A percentile compares a stretch with the other conserved stretches of the same genome.
These are phyloP conservation scores for Cricetomys ansorgei DNA, from an alignment of 2,113 vertebrate genomes.

Conservation along the genomic window DNA sequence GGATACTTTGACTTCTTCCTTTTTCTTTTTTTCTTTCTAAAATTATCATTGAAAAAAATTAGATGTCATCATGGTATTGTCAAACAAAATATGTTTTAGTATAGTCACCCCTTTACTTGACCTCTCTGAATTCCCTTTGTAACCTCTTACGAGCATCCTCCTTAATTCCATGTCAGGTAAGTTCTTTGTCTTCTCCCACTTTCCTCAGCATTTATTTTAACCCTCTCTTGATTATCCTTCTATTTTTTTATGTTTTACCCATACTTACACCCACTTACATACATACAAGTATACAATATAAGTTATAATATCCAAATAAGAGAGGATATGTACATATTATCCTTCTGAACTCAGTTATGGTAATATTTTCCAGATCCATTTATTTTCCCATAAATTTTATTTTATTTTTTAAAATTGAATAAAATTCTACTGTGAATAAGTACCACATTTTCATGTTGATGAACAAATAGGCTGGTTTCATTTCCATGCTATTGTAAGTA, in stretches of 20 bases:
- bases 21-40: not conserved
- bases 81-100: not conserved
- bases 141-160: not conserved
- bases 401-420: not conserved
- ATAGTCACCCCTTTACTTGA: not conserved
- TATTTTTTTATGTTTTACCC: not conserved
- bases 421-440: too few species aligned
- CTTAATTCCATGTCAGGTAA: not conserved
- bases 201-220: not conserved
- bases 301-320: not conserved
- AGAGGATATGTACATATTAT: not conserved
- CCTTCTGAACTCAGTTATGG: not conserved
- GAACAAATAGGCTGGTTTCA: not conserved
- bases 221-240: not conserved
- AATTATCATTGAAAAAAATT: not conserved
- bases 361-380: not conserved
- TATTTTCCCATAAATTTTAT: not conserved
- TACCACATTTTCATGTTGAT: not conserved
- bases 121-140: not conserved
- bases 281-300: too few species aligned
- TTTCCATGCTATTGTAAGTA: not conserved
- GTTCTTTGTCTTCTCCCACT: not conserved
- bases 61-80: not conserved
- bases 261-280: not conserved
- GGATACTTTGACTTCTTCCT: too few species aligned